A percentile compares a stretch with the other conserved stretches of the same genome.
phyloP scores from a whole-genome alignment of 2,113 vertebrate genomes.

The Poeciliopsis retropinna region DNA sequence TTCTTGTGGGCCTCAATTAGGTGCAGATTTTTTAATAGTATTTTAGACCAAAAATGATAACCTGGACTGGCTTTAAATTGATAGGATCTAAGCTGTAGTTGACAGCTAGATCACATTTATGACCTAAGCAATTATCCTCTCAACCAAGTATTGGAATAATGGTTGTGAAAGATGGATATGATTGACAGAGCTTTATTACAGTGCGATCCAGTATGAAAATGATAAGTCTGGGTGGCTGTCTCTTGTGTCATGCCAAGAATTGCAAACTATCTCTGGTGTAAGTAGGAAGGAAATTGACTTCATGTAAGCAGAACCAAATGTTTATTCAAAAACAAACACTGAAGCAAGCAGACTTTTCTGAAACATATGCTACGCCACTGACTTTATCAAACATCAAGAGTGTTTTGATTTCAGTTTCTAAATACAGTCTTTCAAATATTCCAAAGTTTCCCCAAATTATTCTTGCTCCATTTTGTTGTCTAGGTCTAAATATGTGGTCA shows the following conservation, averaged over 20 bases:
- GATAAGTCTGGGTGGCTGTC: slow-evolving; percentile 45
- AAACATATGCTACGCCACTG: background rate
- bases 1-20: too few species aligned
- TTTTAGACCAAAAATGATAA: too few species aligned
- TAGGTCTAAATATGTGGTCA: background rate
- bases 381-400: background rate
- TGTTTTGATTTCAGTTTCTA: background rate
- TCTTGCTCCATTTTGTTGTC: background rate
- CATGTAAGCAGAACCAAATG: slow-evolving; percentile 32
- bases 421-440: background rate
- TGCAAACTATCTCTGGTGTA: slow-evolving; percentile 21
- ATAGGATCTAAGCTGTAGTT: background rate
- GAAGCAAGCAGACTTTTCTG: slow-evolving; percentile 12
- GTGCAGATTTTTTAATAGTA: too few species aligned
- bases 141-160: background rate
- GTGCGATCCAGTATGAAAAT: background rate
- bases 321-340: slow-evolving; percentile 25
- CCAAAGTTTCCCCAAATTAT: background rate
- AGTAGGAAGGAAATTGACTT: slow-evolving; percentile 24
- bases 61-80: background rate
- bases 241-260: slow-evolving; percentile 21
- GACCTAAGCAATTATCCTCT: background rate
- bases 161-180: background rate
- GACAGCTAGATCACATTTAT: background rate
- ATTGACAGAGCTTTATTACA: background rate